Evolutionary conservation across 2,888 invertebrate genomes (phyloP), one percentile per base, ranked within the genome.

Genomic region (Xanthia togata): DNA sequence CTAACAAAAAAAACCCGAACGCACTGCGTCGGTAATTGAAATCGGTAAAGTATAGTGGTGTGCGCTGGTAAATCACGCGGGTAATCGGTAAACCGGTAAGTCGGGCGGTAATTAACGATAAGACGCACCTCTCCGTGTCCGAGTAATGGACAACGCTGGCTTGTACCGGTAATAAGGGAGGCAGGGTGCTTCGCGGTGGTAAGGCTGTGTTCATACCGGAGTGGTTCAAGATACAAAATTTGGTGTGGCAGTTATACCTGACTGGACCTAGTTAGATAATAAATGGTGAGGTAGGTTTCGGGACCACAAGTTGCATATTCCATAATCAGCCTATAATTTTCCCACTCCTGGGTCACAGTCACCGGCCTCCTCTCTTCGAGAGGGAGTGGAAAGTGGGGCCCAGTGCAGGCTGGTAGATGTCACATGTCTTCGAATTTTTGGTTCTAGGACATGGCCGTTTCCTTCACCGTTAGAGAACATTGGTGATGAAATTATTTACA

Each of bases 81-180:
- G 93, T 91, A 92, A 94, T 93, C 93, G 93, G 92, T 90, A 90
- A 87, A 92, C 91, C 93, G 92, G 93, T 90, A 91, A 91, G 80
- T 87, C 87, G 85, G 89, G 85, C 92, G 92, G 93, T 94, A 95
- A 95, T 95, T 95, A 95, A 93, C 91, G 94, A 94, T 94, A 95
- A 94, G 93, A 91, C 93, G 92, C 94, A 92, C 93, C 93, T 93
- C 86, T 85, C 90, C 91, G 90, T 92, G 93, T 92, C 90, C 86
- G 88, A 84, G 91, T 93, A 93, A 93, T 92, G 92, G 91, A 93
- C 93, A 91, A 91, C 88, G 87, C 83, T 89, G 86, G 82, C 82
- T 74, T 87, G 89, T 86, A 86, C 84, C 88, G 80, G 89, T 89
- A 90, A 89, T 90, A 89, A 88, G 89, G 88, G 89, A 79, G 75